These are phyloP conservation scores for Pogonomyrmex barbatus DNA, from an alignment of 1,140 invertebrate species.

Conservation along the genomic window DNA sequence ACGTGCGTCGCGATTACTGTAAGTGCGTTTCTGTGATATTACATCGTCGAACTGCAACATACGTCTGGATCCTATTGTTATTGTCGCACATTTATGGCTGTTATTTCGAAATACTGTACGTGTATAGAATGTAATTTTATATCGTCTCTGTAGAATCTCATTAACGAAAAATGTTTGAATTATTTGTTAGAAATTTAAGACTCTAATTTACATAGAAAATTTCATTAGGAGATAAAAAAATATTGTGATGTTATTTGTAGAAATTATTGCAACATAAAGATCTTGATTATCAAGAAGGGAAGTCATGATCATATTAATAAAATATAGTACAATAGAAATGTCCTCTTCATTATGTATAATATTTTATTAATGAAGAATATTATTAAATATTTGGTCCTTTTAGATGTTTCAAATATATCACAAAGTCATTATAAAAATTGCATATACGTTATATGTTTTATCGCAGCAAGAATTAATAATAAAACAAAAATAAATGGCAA, in stretches of 20 bases:
- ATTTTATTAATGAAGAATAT: background rate
- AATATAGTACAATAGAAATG: background rate
- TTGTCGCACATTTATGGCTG: background rate
- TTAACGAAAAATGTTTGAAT: background rate
- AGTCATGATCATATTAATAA: background rate
- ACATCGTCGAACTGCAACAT: background rate
- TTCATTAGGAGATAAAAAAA: background rate
- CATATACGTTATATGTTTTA: background rate
- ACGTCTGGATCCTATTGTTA: background rate
- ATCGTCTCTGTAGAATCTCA: background rate
- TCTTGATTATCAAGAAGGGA: background rate
- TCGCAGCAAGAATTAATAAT: background rate
- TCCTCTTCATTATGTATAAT: background rate
- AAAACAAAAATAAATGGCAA: background rate
- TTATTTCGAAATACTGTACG: background rate
- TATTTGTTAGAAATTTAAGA: background rate
- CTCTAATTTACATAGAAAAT: background rate
- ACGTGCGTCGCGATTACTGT: slow-evolving; percentile 49
- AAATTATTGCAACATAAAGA: background rate
- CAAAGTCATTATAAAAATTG: background rate
- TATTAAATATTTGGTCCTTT: background rate
- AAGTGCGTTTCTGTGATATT: slow-evolving; percentile 33
- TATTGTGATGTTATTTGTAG: background rate
- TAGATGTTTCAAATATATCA: background rate
- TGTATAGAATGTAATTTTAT: background rate